A percentile compares a stretch with the other conserved stretches of the same genome.
phyloP scores from a whole-genome alignment of 2,888 invertebrate species.

The Abrostola triplasia region DNA sequence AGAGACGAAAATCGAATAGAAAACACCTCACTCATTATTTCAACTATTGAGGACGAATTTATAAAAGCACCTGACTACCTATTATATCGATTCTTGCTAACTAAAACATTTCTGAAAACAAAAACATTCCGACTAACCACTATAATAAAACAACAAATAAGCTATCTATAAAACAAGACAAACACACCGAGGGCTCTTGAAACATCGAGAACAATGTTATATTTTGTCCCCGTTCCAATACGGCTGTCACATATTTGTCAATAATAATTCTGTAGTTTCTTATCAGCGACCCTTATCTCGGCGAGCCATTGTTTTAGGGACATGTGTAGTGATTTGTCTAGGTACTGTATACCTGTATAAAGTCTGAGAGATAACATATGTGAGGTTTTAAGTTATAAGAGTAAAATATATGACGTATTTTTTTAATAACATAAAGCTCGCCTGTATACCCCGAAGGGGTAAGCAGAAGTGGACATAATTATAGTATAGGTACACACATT shows the following conservation, averaged over 20 bases:
- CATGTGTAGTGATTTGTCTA: constrained; percentile 4
- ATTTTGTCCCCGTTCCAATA: constrained; percentile 31
- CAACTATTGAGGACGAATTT: no score
- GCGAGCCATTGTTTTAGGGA: constrained; percentile 1
- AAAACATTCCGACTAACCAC: no score
- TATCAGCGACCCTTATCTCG: constrained; percentile 14
- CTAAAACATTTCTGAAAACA: no score
- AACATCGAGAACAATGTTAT: constrained; percentile 40
- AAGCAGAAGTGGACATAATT: no score
- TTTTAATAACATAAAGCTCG: no score
- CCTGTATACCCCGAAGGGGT: no score
- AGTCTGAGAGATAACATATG: not conserved
- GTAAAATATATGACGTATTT: no score
- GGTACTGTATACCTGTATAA: not conserved
- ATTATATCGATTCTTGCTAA: constrained; percentile 16
- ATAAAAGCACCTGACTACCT: no score
- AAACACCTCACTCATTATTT: no score
- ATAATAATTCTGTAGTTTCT: constrained; percentile 24
- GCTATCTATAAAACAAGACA: constrained; percentile 35
- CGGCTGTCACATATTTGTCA: constrained; percentile 20
- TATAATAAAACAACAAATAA: constrained; percentile 34
- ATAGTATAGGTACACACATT: no score
- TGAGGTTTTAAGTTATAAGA: no score
- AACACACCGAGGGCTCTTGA: constrained; percentile 9
- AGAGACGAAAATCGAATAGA: no score